Evolutionary conservation across 2,797 vertebrate species (phyloP), one percentile per base, ranked within the genome.

Genomic region (Pteropus rufus): DNA sequence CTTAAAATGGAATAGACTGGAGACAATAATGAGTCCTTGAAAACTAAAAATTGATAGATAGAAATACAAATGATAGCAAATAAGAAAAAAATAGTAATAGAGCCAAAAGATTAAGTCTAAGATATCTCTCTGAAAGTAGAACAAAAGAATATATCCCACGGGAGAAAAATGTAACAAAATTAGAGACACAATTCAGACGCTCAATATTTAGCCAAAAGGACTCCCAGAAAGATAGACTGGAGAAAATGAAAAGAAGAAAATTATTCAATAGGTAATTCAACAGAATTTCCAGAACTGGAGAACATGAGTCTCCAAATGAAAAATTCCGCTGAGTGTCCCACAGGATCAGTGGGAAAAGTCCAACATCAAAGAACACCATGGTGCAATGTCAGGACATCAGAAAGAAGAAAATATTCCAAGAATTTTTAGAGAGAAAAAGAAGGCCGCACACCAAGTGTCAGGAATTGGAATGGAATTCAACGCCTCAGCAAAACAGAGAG

Each of bases 391-490:
- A 73, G 90, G 83, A 79, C 73, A 73, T 44, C 41, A 41, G 80
- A 88, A 11, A 49, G 72, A 91, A 56, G 89, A 80, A 94, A 93
- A 65, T 9, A 92, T 85, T 58, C 82, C 82, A 86, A 69, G 89
- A 91, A 89, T 75, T 91, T 94, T 85, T 75, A 76, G 44, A 89
- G 46, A 88, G 44, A 54, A 65, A 72, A 87, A 84, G 29, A 52
- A 67, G 82, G 56, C 81, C 76, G 39, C 54, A 49, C 4, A 52
- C 18, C n/a, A 87, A 76, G 41, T 29, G 67, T 54, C 60, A 49
- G 81, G 62, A 89, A 34, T 69, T 69, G 73, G 82, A 70, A 91
- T 80, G 89, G 72, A 94, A 84, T 96, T 83, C 76, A 73, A n/a
- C 23, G 64, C n/a, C 58, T 92, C 92, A 54, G 58, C 36, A 75